These are phyloP conservation scores for Montipora foliosa DNA, from an alignment of 64 coral and sea anemone genomes.

Conservation along the genomic window DNA sequence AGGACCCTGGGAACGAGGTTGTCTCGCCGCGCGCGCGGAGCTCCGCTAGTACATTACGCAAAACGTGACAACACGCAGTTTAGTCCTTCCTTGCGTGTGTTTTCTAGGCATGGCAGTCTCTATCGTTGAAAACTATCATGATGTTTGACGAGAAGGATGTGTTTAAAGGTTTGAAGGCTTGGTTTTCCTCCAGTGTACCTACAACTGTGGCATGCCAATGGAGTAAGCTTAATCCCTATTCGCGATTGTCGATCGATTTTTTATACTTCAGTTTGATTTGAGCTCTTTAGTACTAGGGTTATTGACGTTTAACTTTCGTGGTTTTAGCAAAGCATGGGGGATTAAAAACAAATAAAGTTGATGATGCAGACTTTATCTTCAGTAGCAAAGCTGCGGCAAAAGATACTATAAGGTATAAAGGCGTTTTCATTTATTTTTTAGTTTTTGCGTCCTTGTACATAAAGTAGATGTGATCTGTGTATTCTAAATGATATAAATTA, in stretches of 20 bases:
- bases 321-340: conserved; percentile 6
- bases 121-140: neutral
- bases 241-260: too few relatives aligned
- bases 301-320: neutral
- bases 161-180: conserved; percentile 25
- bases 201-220: neutral
- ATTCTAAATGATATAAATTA: too few relatives aligned
- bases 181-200: conserved; percentile 41
- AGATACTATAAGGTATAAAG: neutral
- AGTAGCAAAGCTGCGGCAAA: conserved; percentile 8
- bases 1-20: too few relatives aligned
- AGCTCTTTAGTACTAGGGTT: neutral
- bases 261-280: neutral
- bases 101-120: too few relatives aligned
- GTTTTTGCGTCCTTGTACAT: neutral
- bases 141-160: conserved; percentile 14
- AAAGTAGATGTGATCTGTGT: too few relatives aligned
- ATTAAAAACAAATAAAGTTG: neutral
- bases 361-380: conserved; percentile 36
- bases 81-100: too few relatives aligned
- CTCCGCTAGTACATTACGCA: too few relatives aligned
- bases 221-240: neutral
- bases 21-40: too few relatives aligned
- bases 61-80: too few relatives aligned
- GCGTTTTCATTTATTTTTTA: neutral